These are phyloP conservation scores for Myathropa florea DNA, from an alignment of 2,888 invertebrate species.

Conservation along the genomic window DNA sequence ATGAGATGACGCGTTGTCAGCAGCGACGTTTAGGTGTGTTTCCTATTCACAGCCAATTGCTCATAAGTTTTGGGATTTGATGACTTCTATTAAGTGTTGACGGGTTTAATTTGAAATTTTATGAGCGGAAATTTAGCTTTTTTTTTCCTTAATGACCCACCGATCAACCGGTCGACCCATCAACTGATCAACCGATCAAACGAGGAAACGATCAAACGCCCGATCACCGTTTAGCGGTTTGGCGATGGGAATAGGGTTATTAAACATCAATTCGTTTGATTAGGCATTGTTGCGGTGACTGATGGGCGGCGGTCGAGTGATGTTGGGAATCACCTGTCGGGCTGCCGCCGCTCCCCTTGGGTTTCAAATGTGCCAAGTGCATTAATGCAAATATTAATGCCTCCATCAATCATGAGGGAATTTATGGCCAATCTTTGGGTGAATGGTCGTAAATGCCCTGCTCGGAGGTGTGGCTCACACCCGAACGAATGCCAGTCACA, in stretches of 20 bases:
- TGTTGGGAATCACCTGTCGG: neutral
- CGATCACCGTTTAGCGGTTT: neutral
- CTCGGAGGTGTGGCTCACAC: conserved; percentile 11
- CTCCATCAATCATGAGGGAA: conserved; percentile 38
- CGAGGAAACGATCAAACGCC: neutral
- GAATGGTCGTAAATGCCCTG: too few relatives aligned
- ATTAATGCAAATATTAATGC: conserved; percentile 38
- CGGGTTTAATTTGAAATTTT: conserved; percentile 36
- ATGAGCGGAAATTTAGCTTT: conserved; percentile 6
- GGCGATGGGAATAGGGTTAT: conserved; percentile 4
- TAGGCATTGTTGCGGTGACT: neutral
- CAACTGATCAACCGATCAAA: neutral
- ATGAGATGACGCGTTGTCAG: neutral
- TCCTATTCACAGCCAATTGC: conserved; percentile 35
- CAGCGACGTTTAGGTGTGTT: conserved; percentile 42
- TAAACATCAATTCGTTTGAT: neutral
- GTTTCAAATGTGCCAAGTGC: conserved; percentile 1
- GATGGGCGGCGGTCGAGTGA: neutral
- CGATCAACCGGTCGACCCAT: neutral
- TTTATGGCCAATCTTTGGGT: neutral
- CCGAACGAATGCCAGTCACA: too few relatives aligned
- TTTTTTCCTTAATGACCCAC: neutral
- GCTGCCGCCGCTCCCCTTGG: neutral
- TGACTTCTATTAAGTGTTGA: conserved; percentile 52
- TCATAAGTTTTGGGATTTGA: conserved; percentile 58